phyloP scores from a whole-genome alignment of 2,888 invertebrate species.

The Muschampia staudingeri region DNA sequence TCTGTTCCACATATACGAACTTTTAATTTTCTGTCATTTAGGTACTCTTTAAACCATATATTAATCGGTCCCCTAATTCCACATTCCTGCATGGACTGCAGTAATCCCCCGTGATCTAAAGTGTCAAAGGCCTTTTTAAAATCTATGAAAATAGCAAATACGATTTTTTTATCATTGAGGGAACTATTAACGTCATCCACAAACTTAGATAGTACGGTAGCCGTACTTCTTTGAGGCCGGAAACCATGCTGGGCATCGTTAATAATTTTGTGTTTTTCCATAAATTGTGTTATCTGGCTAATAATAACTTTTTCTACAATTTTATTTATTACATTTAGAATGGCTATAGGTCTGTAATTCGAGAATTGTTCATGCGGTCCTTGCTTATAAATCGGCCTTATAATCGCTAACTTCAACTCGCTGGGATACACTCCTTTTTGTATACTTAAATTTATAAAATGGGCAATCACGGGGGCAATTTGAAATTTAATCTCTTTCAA shows the following conservation, averaged over 20 bases:
- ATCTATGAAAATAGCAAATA: conserved; percentile 48
- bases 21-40: conserved; percentile 20
- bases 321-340: conserved; percentile 54
- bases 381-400: conserved; percentile 44
- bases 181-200: conserved; percentile 29
- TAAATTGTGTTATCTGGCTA: conserved; percentile 22
- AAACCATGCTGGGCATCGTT: conserved; percentile 37
- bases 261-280: conserved; percentile 18
- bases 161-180: conserved; percentile 21
- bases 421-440: conserved; percentile 35
- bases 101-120: conserved; percentile 49
- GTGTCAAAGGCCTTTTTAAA: conserved; percentile 62
- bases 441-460: conserved; percentile 50
- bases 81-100: conserved; percentile 61
- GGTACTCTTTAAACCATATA: conserved; percentile 35
- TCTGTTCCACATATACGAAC: conserved; percentile 14
- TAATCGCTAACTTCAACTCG: conserved; percentile 41
- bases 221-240: conserved; percentile 21
- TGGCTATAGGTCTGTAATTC: conserved; percentile 56
- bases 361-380: conserved; percentile 37
- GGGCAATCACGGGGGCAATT: conserved; percentile 46
- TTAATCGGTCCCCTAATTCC: conserved; percentile 56
- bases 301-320: conserved; percentile 52
- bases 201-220: conserved; percentile 26
- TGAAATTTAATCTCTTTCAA: conserved; percentile 44